Conservation (phyloP, 1,140 invertebrate species). For the Eriosoma lanigerum region DNA sequence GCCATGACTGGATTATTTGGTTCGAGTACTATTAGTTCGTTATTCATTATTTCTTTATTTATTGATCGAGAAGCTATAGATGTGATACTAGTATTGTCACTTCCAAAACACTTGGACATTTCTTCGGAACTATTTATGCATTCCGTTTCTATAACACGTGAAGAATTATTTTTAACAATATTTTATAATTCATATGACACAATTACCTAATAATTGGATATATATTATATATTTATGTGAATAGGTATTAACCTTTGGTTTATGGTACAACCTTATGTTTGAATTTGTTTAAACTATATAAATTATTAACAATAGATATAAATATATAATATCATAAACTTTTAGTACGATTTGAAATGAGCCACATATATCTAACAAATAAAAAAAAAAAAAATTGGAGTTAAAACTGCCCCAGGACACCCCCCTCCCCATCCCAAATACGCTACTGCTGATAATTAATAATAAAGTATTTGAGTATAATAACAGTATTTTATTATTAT, state of each 20-base stretch:
- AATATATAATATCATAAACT: neutral
- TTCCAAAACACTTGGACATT: neutral
- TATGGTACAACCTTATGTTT: neutral
- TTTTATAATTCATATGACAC: neutral
- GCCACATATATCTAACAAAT: no score
- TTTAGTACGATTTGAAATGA: no score
- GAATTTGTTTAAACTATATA: neutral
- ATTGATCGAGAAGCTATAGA: neutral
- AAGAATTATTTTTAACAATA: neutral
- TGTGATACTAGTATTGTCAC: neutral
- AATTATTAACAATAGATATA: neutral
- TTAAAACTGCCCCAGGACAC: no score
- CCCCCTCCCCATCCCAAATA: no score
- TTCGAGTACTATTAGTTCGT: conserved; percentile 22
- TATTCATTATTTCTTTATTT: conserved; percentile 17
- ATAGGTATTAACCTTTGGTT: no score
- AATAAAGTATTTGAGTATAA: no score
- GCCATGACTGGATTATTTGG: conserved; percentile 42
- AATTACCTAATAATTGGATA: neutral
- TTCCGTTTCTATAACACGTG: neutral
- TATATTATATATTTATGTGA: neutral
- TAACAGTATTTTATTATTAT: no score
- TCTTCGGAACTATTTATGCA: neutral
- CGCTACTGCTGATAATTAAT: no score
- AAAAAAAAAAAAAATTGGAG: no score